phyloP scores from a whole-genome alignment of 2,797 vertebrate species.

The Halcyon smyrnensis region DNA sequence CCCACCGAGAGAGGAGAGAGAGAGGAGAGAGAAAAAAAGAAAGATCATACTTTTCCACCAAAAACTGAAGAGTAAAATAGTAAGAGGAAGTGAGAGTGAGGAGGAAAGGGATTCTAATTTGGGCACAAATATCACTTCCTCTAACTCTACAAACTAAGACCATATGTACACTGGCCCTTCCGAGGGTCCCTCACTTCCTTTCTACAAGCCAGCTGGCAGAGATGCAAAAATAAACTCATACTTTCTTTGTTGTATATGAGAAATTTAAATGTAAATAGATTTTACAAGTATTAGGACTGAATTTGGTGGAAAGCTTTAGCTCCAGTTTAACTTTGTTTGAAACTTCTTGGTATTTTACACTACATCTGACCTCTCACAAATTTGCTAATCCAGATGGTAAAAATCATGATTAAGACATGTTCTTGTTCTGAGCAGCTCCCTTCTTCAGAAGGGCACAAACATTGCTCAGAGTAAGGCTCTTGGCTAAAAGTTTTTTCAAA shows the following conservation, averaged over 20 bases:
- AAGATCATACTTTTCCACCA: neutral
- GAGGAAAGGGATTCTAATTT: neutral
- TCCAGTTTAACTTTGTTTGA: neutral
- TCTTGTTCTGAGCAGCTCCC: constrained; percentile 5
- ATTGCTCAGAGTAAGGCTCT: constrained; percentile 10
- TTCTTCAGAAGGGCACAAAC: constrained; percentile 16
- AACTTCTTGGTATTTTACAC: constrained; percentile 1
- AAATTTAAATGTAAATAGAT: constrained; percentile 11
- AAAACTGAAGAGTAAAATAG: neutral
- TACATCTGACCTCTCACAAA: constrained; percentile 22
- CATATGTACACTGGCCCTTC: rapidly evolving
- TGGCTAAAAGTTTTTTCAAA: neutral
- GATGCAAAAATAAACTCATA: neutral
- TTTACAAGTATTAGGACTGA: neutral
- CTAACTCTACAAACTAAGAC: neutral
- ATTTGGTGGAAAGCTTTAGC: neutral
- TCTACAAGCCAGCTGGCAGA: neutral
- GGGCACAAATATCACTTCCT: neutral
- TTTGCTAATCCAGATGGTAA: constrained; percentile 6
- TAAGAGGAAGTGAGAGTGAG: neutral
- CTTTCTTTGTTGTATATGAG: neutral
- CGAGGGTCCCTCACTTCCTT: rapidly evolving
- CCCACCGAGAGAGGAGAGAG: too few relatives aligned
- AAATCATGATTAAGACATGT: constrained; percentile 31
- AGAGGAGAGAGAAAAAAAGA: neutral